These are phyloP conservation scores for Cancer borealis DNA, from an alignment of 2,888 invertebrate species.

Conservation along the genomic window DNA sequence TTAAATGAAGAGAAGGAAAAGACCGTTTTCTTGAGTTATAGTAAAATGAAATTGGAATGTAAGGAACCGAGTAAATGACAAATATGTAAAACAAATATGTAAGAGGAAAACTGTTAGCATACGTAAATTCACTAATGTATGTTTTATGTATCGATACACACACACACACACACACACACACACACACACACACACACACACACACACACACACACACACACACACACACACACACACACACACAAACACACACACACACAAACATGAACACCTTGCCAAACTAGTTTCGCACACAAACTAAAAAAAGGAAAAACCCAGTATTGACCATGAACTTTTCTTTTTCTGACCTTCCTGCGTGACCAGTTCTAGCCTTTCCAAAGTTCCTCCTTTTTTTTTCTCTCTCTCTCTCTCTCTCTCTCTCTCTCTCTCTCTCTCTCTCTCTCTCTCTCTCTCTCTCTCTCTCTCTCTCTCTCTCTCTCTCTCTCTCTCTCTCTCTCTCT, in stretches of 20 bases:
- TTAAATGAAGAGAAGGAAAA: too few species aligned
- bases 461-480: slow-evolving; percentile 42
- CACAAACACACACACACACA: too few species aligned
- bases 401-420: not conserved
- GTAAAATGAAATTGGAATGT: too few species aligned
- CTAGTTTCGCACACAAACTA: not conserved
- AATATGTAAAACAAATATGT: too few species aligned
- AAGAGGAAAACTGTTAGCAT: too few species aligned
- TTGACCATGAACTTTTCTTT: not conserved
- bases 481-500: slow-evolving; percentile 39
- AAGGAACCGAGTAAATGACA: too few species aligned
- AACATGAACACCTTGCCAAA: not conserved
- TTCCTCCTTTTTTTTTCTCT: not conserved
- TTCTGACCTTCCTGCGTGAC: not conserved
- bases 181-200: slow-evolving; percentile 14
- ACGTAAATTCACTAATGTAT: too few species aligned
- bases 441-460: slow-evolving; percentile 29
- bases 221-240: slow-evolving; percentile 39
- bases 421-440: not conserved
- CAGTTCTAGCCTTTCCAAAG: not conserved
- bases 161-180: not conserved
- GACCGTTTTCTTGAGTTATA: too few species aligned
- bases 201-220: slow-evolving; percentile 39
- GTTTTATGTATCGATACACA: too few species aligned
- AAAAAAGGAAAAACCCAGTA: not conserved